phyloP scores from a whole-genome alignment of 2,888 invertebrate genomes.

The Nephrotoma flavescens region DNA sequence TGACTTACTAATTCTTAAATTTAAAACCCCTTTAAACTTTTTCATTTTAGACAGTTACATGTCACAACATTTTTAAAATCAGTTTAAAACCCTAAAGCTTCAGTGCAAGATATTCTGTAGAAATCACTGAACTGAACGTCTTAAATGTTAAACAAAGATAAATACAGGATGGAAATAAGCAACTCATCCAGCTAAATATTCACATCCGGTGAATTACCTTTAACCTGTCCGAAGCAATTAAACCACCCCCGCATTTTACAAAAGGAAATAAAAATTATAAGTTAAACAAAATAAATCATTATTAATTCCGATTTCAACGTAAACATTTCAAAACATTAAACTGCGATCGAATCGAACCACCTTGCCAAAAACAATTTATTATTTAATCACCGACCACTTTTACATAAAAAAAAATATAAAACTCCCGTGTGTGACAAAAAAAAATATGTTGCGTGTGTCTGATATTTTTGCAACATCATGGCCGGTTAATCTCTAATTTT shows the following conservation, averaged over 20 bases:
- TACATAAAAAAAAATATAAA: background rate
- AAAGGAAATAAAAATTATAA: background rate
- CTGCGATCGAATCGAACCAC: background rate
- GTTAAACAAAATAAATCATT: background rate
- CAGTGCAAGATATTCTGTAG: too few species aligned
- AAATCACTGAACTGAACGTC: too few species aligned
- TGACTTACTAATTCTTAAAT: too few species aligned
- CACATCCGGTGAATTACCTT: background rate
- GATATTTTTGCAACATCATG: background rate
- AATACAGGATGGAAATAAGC: background rate
- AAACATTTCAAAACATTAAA: background rate
- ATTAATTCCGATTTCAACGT: background rate
- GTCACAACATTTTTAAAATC: too few species aligned
- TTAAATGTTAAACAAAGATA: too few species aligned
- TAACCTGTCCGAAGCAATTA: background rate
- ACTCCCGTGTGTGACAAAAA: background rate
- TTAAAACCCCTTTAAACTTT: too few species aligned
- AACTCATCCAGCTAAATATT: background rate
- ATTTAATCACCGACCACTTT: background rate
- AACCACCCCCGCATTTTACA: background rate
- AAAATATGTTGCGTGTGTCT: background rate
- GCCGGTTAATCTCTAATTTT: background rate
- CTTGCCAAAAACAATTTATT: background rate
- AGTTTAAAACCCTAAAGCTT: too few species aligned
- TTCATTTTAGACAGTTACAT: too few species aligned